Evolutionary conservation across 2,113 vertebrate genomes (phyloP).

Genomic region (Spheniscus mendiculus): DNA sequence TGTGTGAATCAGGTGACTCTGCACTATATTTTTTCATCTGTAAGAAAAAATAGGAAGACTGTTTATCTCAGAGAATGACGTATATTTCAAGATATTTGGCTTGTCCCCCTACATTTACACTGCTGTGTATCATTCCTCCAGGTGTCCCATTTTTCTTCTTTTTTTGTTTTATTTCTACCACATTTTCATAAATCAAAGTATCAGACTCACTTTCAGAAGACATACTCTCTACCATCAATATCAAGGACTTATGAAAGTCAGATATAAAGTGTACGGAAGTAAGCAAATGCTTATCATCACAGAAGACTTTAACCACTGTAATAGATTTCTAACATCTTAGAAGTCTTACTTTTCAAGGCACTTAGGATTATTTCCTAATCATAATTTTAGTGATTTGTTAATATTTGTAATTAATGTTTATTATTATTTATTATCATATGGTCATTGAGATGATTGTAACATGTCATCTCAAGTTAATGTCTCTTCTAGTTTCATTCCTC

Average conservation of each 20-base stretch:
- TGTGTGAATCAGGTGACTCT: neutral
- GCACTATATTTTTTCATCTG: neutral
- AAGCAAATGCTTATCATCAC: neutral
- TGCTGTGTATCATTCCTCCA: neutral
- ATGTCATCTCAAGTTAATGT: neutral
- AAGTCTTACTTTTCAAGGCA: neutral
- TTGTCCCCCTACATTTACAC: neutral
- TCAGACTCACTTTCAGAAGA: conserved; percentile 25
- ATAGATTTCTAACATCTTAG: neutral
- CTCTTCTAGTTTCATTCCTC: neutral
- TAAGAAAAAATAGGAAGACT: neutral
- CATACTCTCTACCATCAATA: neutral
- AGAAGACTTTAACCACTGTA: neutral
- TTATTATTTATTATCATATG: neutral
- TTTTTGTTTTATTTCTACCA: conserved; percentile 33
- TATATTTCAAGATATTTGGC: neutral
- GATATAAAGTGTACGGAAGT: neutral
- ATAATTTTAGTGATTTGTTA: neutral
- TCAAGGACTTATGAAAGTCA: conserved; percentile 37
- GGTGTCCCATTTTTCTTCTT: neutral
- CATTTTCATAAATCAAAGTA: conserved; percentile 53
- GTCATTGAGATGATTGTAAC: neutral
- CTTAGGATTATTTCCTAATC: neutral
- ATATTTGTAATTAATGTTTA: neutral
- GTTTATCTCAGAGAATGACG: neutral